Base-by-base conservation (phyloP, 2,888 invertebrate species). In the Clivina fossor region DNA sequence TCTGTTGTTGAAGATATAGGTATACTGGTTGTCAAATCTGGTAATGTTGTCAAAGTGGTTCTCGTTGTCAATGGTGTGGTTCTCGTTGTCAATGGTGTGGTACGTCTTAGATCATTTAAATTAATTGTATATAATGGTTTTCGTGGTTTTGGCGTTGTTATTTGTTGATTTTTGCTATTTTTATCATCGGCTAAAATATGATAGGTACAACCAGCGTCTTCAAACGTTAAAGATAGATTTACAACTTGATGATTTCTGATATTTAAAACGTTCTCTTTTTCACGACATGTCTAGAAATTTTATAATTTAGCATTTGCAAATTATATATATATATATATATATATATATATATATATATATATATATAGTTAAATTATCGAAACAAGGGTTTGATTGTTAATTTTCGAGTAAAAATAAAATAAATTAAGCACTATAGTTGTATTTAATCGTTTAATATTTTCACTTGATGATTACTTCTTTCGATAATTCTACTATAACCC, bases 191-290 rank as follows among this genome's bases (percentile, higher is more conserved):
- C 55, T 3, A 55, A 28, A 13, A 47, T 20, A 7, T 47, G 46
- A 7, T 37, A 13, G 3, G 37, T 32, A 26, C 58, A 86, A 1
- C 86, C 87, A 0, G 86, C 83, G 48, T 75, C 74, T 32, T 79
- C 35, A 9, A 32, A 32, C 7, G 43, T 32, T 9, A 47, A 13
- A 0, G 88, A 86, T 19, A 93, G 72, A 51, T 84, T 82, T 15
- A 93, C 82, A 18, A 92, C 81, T 74, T 94, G 94, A 68, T 91
- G 88, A 68, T 88, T 84, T 3, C 81, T 81, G 0, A 78, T 76
- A 58, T 80, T 80, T 4, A 93, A 73, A 0, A 90, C 85, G 0
- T 80, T 76, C 65, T 89, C 85, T 61, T 84, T 86, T 64, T 91
- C 83, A 55, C 77, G 73, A 67, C 94, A 94, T 0, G 83, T 83